Evolutionary conservation across 2,797 vertebrate species (phyloP).

Genomic region (Neomorphus geoffroyi): DNA sequence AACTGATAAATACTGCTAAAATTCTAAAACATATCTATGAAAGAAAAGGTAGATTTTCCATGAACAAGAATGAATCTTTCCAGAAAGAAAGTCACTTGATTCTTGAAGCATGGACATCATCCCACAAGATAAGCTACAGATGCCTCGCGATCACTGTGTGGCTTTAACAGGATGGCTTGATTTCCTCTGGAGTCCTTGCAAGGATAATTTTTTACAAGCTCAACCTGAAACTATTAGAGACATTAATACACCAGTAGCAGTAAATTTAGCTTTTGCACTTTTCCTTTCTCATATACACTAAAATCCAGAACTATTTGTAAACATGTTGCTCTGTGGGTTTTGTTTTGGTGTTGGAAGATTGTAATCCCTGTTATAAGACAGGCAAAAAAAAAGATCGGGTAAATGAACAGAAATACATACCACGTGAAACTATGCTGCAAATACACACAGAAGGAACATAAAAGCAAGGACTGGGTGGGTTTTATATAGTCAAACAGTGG

Average conservation of each 20-base stretch:
- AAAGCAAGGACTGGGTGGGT: background rate
- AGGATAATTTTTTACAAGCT: background rate
- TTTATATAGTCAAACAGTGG: background rate
- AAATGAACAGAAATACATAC: background rate
- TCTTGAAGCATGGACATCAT: background rate
- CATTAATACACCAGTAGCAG: background rate
- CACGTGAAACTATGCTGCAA: background rate
- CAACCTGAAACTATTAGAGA: background rate
- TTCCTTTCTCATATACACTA: background rate
- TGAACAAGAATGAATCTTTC: background rate
- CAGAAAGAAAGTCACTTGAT: background rate
- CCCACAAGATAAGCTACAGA: background rate
- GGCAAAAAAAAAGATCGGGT: rapidly evolving
- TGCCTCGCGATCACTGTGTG: background rate
- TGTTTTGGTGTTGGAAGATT: background rate
- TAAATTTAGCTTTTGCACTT: background rate
- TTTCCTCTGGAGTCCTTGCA: background rate
- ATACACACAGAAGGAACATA: background rate
- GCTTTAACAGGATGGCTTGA: background rate
- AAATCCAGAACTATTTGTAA: background rate
- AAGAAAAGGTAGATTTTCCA: background rate
- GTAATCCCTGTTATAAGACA: background rate
- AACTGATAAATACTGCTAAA: background rate
- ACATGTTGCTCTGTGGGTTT: background rate
- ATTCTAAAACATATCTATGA: background rate